These are phyloP conservation scores for Liasis olivaceus DNA, from an alignment of 2,797 vertebrate species.

Conservation along the genomic window DNA sequence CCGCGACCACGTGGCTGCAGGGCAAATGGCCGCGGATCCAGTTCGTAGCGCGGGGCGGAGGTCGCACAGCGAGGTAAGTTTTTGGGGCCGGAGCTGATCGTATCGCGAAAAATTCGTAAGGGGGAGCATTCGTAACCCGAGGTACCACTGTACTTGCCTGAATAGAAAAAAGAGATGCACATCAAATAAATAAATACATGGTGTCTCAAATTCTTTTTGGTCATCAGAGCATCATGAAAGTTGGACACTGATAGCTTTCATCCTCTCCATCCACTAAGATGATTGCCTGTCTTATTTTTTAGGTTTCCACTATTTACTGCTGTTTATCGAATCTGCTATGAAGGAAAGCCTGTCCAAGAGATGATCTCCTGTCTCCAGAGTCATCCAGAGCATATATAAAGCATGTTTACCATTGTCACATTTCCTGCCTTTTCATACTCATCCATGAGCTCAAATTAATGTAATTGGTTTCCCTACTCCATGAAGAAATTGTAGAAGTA, in stretches of 20 bases:
- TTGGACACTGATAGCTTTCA: neutral
- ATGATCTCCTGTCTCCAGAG: slow-evolving; percentile 89
- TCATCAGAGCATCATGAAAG: neutral
- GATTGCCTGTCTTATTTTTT: slow-evolving; percentile 34
- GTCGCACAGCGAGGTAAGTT: no score
- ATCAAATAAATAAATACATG: neutral
- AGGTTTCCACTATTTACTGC: slow-evolving; percentile 90
- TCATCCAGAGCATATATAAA: slow-evolving; percentile 85
- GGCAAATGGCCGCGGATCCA: no score
- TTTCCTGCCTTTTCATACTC: slow-evolving; percentile 8
- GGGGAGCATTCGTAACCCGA: no score
- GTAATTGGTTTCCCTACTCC: slow-evolving; percentile 34
- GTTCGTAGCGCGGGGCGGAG: no score
- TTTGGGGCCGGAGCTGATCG: no score
- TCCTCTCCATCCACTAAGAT: neutral
- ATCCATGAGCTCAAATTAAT: slow-evolving; percentile 28
- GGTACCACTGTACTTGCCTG: no score
- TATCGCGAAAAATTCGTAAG: no score
- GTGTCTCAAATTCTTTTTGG: neutral
- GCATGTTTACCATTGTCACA: neutral
- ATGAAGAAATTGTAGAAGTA: slow-evolving; percentile 13
- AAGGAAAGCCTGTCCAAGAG: slow-evolving; percentile 81
- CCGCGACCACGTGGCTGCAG: no score
- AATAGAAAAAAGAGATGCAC: neutral
- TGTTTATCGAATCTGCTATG: slow-evolving; percentile 89